Conservation (phyloP, 2,888 invertebrate genomes). For the Terebella lapidaria region DNA sequence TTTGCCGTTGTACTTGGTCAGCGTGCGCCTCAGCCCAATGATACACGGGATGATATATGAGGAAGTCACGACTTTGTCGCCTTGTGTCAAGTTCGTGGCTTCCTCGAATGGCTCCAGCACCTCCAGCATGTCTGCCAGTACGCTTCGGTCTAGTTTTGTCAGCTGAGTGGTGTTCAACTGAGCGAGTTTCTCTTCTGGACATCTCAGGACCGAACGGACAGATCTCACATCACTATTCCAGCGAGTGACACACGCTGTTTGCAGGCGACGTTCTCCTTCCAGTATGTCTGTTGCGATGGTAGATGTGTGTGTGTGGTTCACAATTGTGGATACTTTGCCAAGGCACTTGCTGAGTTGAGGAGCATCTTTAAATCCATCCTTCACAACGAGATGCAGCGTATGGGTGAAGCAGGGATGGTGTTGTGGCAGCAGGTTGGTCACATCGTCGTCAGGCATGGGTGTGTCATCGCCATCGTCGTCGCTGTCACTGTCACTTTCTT, state of each 20-base stretch:
- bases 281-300: not conserved
- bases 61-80: no score
- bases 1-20: no score
- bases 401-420: not conserved
- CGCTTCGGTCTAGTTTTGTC: not conserved
- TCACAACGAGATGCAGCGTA: not conserved
- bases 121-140: slow-evolving; percentile 1
- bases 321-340: not conserved
- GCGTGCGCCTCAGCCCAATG: no score
- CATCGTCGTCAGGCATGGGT: not conserved
- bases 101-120: slow-evolving; percentile 3
- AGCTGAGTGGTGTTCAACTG: not conserved
- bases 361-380: not conserved
- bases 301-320: not conserved
- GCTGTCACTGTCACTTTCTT: not conserved
- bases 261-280: not conserved
- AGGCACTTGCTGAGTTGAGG: not conserved
- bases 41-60: no score
- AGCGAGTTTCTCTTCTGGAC: not conserved
- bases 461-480: not conserved
- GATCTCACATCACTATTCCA: not conserved
- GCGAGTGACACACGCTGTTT: not conserved
- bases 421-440: no score
- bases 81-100: not conserved
- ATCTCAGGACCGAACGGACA: not conserved